phyloP scores from a whole-genome alignment of 2,113 vertebrate species.

The Cacatua alba region DNA sequence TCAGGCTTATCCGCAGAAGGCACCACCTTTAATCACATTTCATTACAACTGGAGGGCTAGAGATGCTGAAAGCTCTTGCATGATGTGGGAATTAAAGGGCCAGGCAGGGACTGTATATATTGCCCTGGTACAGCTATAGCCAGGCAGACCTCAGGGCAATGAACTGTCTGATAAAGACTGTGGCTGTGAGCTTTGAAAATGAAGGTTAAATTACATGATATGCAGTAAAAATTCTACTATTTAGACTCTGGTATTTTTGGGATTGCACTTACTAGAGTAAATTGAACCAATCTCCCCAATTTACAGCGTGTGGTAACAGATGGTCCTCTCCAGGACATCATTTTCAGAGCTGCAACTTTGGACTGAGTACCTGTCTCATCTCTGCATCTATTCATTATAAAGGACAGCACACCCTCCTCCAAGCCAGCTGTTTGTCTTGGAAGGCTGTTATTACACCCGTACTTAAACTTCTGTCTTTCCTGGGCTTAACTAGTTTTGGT shows the following conservation, averaged over 20 bases:
- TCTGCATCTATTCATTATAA: background rate
- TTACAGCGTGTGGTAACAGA: background rate
- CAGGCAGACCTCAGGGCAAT: background rate
- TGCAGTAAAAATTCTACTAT: background rate
- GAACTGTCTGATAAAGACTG: background rate
- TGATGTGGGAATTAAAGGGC: conserved; percentile 39
- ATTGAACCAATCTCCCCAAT: background rate
- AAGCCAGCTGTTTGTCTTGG: background rate
- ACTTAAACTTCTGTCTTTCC: background rate
- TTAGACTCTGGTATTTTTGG: background rate
- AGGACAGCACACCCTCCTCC: background rate
- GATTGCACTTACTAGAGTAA: background rate
- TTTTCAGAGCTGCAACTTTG: background rate
- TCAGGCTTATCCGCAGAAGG: conserved; percentile 8
- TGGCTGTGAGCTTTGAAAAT: background rate
- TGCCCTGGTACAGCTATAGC: background rate
- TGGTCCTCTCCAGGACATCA: background rate
- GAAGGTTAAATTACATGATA: background rate
- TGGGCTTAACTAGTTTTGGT: background rate
- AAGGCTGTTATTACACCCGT: background rate
- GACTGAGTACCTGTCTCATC: background rate
- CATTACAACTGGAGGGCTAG: background rate
- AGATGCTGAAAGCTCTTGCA: background rate
- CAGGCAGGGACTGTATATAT: background rate
- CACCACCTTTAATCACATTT: conserved; percentile 51